phyloP scores from a whole-genome alignment of 2,888 invertebrate species.

The Balanococcus diminutus region DNA sequence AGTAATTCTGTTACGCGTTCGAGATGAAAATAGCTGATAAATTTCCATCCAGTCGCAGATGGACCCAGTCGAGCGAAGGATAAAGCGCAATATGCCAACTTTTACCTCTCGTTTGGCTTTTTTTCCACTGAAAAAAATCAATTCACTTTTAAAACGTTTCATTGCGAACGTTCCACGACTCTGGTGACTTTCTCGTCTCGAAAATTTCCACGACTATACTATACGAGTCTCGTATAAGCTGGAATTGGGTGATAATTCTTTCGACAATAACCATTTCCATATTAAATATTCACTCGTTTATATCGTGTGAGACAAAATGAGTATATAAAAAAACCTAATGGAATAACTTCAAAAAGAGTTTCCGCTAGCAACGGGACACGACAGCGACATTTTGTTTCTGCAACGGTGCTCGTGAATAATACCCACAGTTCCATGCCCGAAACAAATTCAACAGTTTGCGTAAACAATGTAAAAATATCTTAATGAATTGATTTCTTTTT shows the following conservation, averaged over 20 bases:
- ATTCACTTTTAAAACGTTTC: not conserved
- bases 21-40: conserved; percentile 14
- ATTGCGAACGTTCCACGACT: not conserved
- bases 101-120: not conserved
- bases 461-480: not conserved
- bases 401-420: not conserved
- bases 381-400: not conserved
- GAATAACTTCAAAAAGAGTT: not conserved
- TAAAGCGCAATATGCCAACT: conserved; percentile 1
- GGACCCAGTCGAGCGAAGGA: conserved; percentile 11
- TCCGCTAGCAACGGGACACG: not conserved
- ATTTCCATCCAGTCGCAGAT: conserved; percentile 31
- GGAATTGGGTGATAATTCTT: not conserved
- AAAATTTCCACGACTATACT: no score
- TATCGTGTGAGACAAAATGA: not conserved
- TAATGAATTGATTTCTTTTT: not conserved
- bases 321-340: no score
- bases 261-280: not conserved
- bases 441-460: not conserved
- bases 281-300: not conserved
- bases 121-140: not conserved
- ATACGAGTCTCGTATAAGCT: not conserved
- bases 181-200: not conserved
- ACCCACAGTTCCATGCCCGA: not conserved
- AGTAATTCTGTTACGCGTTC: conserved; percentile 18